Evolutionary conservation across 2,888 invertebrate species (phyloP).

Genomic region (Heliconius ethilla): DNA sequence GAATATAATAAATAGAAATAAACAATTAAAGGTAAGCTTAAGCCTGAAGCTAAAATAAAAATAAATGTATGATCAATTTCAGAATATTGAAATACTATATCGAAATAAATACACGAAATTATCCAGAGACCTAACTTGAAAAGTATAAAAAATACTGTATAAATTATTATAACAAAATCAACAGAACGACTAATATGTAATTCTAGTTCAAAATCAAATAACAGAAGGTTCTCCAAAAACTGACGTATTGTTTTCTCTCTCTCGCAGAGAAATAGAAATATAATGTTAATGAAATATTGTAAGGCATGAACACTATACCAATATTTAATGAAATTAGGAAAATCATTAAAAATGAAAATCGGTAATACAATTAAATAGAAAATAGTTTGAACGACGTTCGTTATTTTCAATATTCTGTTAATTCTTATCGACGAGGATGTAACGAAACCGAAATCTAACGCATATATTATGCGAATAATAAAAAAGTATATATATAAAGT

Average conservation of each 20-base stretch:
- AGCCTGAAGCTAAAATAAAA: background rate
- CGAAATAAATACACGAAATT: background rate
- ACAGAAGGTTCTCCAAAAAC: conserved; percentile 1
- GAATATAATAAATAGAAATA: conserved; percentile 17
- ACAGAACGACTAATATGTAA: background rate
- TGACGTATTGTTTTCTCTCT: background rate
- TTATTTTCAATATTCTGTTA: background rate
- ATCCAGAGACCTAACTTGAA: background rate
- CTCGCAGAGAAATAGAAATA: background rate
- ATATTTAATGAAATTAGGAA: background rate
- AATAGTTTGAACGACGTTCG: background rate
- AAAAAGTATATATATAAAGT: background rate
- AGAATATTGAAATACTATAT: background rate
- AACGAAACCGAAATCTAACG: conserved; percentile 1
- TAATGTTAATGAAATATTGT: conserved; percentile 3
- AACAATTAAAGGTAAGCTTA: background rate
- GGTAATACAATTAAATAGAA: background rate
- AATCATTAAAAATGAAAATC: conserved; percentile 4
- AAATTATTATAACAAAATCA: background rate
- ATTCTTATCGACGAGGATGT: background rate
- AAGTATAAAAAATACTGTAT: conserved; percentile 2
- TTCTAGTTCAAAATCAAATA: conserved; percentile 4
- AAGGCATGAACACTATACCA: background rate
- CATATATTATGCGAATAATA: background rate
- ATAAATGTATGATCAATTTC: background rate